phyloP scores from a whole-genome alignment of 2,888 invertebrate genomes.

The Melanargia galathea region DNA sequence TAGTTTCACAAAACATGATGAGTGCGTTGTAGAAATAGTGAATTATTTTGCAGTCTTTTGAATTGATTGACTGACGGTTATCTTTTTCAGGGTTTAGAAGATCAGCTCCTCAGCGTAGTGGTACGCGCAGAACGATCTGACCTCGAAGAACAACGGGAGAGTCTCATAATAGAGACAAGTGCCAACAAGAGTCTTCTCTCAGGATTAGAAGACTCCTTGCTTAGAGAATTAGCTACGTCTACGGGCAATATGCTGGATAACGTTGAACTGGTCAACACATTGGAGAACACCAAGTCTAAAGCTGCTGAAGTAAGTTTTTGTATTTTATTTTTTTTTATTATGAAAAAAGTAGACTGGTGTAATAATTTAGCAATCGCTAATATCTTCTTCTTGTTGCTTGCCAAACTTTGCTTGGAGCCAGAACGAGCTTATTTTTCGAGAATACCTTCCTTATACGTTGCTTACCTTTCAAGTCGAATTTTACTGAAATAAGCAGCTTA shows the following conservation, averaged over 20 bases:
- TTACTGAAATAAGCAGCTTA: no score
- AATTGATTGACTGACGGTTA: not conserved
- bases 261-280: slow-evolving; percentile 90
- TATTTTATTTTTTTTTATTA: no score
- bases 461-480: no score
- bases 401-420: no score
- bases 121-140: slow-evolving; percentile 93
- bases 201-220: slow-evolving; percentile 91
- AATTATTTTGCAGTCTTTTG: not conserved
- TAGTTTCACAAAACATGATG: no score
- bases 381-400: no score
- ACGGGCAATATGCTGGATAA: slow-evolving; percentile 97
- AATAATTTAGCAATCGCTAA: no score
- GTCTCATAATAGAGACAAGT: slow-evolving; percentile 91
- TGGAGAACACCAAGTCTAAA: slow-evolving; percentile 94
- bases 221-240: slow-evolving; percentile 92
- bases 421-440: no score
- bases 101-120: slow-evolving; percentile 94
- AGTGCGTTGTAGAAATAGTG: no score
- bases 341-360: no score
- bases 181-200: slow-evolving; percentile 92
- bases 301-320: slow-evolving; percentile 86
- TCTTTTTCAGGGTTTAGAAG: slow-evolving; percentile 88
- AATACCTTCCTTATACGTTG: no score
- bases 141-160: slow-evolving; percentile 93